Base-by-base conservation (phyloP, 2,797 vertebrate species). In the Delichon dasypus region DNA sequence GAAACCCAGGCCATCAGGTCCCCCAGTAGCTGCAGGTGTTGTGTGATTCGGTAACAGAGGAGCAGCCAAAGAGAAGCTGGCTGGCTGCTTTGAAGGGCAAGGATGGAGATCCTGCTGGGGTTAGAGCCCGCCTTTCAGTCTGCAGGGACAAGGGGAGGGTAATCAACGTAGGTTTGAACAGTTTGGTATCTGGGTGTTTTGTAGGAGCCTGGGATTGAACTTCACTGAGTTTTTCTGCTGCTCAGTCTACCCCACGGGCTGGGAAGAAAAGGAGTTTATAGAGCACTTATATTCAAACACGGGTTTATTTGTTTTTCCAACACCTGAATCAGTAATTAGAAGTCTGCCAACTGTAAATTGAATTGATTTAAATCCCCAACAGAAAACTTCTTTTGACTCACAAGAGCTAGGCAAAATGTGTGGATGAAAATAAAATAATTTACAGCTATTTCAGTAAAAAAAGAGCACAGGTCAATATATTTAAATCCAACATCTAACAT, bases 131-230 rank as follows among this genome's bases (percentile, higher is more conserved):
- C 2, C 4, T 25, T 3, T 23, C 3, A 5, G 10, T 17, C 75
- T 60, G 47, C 62, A 76, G 51, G 23, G 50, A 61, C 36, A 47
- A 27, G 34, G 12, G 44, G 26, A 66, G 5, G 2, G 2, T 4
- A 15, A 45, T 1, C 5, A 66, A 48, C 0, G 0, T 1, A 19
- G 20, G 16, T 23, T 51, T 50, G n/a, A 82, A 40, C 4, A 17
- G 22, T 11, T 44, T 44, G 25, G 9, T 51, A 44, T 62, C 13
- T 74, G n/a, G 14, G 36, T 22, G 47, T 61, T 88, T 57, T 45
- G 23, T 4, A 76, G 44, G 27, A 70, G 47, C 36, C 27, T 38
- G 58, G 38, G 6, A 14, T 11, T 42, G 32, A 51, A 32, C 53
- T 86, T 64, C 51, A 67, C 5, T 3, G 12, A 30, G 45, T 53